These are phyloP conservation scores for Piezodorus guildinii DNA, from an alignment of 1,140 invertebrate species.

Conservation along the genomic window DNA sequence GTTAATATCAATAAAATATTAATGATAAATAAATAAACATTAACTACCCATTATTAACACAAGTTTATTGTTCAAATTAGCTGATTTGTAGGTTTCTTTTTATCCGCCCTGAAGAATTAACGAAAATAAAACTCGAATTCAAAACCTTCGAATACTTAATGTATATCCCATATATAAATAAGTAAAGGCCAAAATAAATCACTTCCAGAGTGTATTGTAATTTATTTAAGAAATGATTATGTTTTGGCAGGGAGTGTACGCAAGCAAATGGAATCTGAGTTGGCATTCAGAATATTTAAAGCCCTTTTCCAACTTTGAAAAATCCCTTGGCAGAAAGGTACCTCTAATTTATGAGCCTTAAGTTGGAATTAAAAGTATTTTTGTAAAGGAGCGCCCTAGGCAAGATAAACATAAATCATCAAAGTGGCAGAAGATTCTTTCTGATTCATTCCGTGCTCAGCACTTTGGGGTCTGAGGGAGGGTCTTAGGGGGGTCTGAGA, in stretches of 20 bases:
- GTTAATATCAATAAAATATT: too few species aligned
- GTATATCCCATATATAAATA: too few species aligned
- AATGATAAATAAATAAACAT: too few species aligned
- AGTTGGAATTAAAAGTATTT: slow-evolving; percentile 4
- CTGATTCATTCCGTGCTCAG: neutral
- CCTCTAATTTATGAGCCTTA: neutral
- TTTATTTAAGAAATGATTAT: neutral
- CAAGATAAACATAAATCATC: slow-evolving; percentile 1
- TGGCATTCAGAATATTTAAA: neutral
- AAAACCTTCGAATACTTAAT: too few species aligned
- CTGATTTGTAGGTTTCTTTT: too few species aligned
- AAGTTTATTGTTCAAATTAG: too few species aligned
- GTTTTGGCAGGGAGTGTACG: neutral
- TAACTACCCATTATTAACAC: too few species aligned
- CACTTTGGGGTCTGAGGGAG: neutral
- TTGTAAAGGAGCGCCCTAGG: neutral
- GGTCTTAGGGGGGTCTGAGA: too few species aligned
- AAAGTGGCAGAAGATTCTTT: neutral
- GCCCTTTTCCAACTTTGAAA: neutral
- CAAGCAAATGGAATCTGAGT: neutral
- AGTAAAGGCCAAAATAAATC: too few species aligned
- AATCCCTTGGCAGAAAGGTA: neutral
- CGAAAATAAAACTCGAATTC: too few species aligned
- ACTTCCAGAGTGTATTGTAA: neutral
- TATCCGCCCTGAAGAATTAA: too few species aligned